Percentiles rank a stretch among this genome's conserved stretches.
Evolutionary conservation across 2,113 vertebrate species (phyloP).

Genomic region (Lamprotornis superbus): DNA sequence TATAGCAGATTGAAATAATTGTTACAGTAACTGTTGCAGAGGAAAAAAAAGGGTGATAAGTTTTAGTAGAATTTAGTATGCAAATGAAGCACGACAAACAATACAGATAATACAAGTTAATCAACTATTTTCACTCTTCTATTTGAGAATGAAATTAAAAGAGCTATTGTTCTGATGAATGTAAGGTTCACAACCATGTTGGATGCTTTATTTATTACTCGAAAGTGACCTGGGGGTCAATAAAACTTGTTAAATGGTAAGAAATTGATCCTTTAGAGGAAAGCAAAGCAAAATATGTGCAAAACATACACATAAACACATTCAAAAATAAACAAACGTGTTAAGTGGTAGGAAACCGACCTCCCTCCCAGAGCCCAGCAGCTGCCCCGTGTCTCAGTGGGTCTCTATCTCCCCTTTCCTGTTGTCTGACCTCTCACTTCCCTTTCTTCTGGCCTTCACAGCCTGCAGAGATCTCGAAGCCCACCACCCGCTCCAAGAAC

Average conservation of each 20-base stretch:
- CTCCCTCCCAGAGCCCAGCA: not conserved
- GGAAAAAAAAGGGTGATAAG: not conserved
- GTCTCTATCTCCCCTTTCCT: not conserved
- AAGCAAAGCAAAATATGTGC: not conserved
- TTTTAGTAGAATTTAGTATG: not conserved
- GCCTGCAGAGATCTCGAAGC: not conserved
- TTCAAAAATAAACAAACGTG: accelerated
- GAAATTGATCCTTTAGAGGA: not conserved
- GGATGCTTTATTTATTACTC: not conserved
- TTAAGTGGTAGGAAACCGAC: not conserved
- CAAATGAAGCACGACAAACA: not conserved
- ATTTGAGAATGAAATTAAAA: not conserved
- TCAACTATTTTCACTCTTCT: not conserved
- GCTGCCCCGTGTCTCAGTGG: not conserved
- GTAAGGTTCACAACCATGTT: accelerated
- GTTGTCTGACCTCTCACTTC: not conserved
- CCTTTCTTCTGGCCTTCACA: not conserved
- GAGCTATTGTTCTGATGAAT: accelerated
- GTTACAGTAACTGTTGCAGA: not conserved
- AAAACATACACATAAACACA: not conserved
- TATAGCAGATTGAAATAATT: not conserved
- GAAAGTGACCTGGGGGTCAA: not conserved
- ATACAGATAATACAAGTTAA: not conserved
- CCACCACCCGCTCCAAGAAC: not conserved
- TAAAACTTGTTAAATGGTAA: not conserved